Evolutionary conservation across 2,797 vertebrate species (phyloP), one percentile per base, ranked within the genome.

Genomic region (Myotis vivesi): DNA sequence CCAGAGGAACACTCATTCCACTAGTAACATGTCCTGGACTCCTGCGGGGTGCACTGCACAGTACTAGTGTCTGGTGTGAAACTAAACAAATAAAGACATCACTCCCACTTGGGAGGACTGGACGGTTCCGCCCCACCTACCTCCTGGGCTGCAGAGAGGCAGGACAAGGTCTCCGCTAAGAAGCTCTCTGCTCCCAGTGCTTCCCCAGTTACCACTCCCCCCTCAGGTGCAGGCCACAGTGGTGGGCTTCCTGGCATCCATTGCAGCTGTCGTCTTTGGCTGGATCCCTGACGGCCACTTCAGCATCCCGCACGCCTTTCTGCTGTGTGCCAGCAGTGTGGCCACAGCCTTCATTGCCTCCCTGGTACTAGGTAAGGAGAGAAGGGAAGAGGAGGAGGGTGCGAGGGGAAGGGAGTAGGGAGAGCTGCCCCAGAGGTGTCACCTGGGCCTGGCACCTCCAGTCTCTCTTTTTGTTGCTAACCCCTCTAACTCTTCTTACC

Each of bases 271-370:
- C 93, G 98, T 99, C 97, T 99, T 99, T 17, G 99, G 99, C 49
- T 99, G 99, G 99, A 99, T 99, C 98, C 99, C 99, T 5, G 99
- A 99, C 0, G 99, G 99, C 75, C 99, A 99, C 95, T 99, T 99
- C 98, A 98, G 98, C 95, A 97, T 99, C 30, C 98, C 98, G 13
- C 99, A 99, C 0, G 99, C 99, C 0, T 98, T 99, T 83, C 98
- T 99, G 97, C 98, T 99, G 30, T 99, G 99, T 95, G 99, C 99
- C 97, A 99, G 99, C 97, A 99, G 99, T 0, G 99, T 99, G 96
- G 99, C 99, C 89, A 99, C 99, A 0, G 99, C 99, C 91, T 99
- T 99, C 98, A 99, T 99, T 13, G 99, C 99, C 66, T 99, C 99
- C 81, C 98, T 99, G 59, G 98, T 99, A 9, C 98, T 99, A 97